Conservation (phyloP, 1,140 invertebrate species). For the Ctenoplectra terminalis region DNA sequence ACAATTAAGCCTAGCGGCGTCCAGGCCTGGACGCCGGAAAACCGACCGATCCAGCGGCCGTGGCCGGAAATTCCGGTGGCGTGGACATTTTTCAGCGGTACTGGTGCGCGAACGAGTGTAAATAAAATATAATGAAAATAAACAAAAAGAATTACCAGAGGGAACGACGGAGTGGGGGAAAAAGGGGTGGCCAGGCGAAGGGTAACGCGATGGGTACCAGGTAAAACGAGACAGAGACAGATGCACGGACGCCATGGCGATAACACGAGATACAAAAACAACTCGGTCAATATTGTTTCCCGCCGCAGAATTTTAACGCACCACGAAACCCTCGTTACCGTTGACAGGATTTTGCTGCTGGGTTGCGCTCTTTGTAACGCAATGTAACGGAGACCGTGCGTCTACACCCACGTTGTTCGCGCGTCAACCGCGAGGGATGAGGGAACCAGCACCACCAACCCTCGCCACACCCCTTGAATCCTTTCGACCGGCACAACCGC, state of each 20-base stretch:
- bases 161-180: not conserved
- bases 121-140: conserved; percentile 52
- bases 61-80: not conserved
- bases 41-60: not conserved
- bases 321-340: conserved; percentile 66
- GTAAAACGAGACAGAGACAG: not conserved
- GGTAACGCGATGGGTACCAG: conserved; percentile 7
- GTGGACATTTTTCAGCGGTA: not conserved
- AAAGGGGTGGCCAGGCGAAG: conserved; percentile 13
- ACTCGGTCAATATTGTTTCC: conserved; percentile 70
- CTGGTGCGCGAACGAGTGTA: not conserved
- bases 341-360: conserved; percentile 67
- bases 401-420: conserved; percentile 4
- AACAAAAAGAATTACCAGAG: conserved; percentile 20
- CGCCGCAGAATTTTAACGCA: conserved; percentile 68
- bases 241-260: not conserved
- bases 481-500: conserved; percentile 10
- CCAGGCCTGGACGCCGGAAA: not conserved
- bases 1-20: conserved; percentile 12
- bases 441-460: not conserved
- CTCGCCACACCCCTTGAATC: not conserved
- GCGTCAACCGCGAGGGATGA: conserved; percentile 49
- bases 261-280: conserved; percentile 60
- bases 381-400: conserved; percentile 66
- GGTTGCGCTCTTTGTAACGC: conserved; percentile 72